A percentile compares a stretch with the other conserved stretches of the same genome.
These are phyloP conservation scores for Psittacara wagleri DNA, from an alignment of 2,113 vertebrate genomes.

Conservation along the genomic window DNA sequence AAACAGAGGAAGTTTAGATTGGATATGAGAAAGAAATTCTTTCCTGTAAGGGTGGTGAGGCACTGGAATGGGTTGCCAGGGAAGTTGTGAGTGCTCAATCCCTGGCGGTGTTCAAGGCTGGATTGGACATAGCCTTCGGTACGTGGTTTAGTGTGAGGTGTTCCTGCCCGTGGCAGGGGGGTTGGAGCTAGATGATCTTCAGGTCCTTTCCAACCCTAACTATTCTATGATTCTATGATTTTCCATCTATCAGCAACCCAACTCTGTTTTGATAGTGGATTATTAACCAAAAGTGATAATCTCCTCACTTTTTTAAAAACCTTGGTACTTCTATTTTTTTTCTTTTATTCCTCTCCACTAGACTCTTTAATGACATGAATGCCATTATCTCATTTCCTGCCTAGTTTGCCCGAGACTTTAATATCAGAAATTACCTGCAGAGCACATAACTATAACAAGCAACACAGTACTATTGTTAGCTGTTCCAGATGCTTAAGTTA, in stretches of 20 bases:
- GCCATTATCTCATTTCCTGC: neutral
- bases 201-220: too few relatives aligned
- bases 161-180: too few relatives aligned
- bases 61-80: too few relatives aligned
- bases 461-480: neutral
- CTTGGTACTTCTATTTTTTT: rapidly evolving
- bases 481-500: neutral
- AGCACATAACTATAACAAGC: neutral
- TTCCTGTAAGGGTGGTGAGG: too few relatives aligned
- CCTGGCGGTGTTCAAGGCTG: too few relatives aligned
- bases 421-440: neutral
- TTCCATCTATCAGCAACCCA: neutral
- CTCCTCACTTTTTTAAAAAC: neutral
- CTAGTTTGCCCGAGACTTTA: neutral
- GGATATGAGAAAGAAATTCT: too few relatives aligned
- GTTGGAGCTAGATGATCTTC: too few relatives aligned
- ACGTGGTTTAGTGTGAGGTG: too few relatives aligned
- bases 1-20: too few relatives aligned
- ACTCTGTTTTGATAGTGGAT: neutral
- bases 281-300: neutral
- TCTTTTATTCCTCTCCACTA: neutral
- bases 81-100: too few relatives aligned
- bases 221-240: neutral
- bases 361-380: neutral
- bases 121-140: too few relatives aligned